These are phyloP conservation scores for Trigoniulus corallinus DNA, from an alignment of 1,140 invertebrate genomes.

Conservation along the genomic window DNA sequence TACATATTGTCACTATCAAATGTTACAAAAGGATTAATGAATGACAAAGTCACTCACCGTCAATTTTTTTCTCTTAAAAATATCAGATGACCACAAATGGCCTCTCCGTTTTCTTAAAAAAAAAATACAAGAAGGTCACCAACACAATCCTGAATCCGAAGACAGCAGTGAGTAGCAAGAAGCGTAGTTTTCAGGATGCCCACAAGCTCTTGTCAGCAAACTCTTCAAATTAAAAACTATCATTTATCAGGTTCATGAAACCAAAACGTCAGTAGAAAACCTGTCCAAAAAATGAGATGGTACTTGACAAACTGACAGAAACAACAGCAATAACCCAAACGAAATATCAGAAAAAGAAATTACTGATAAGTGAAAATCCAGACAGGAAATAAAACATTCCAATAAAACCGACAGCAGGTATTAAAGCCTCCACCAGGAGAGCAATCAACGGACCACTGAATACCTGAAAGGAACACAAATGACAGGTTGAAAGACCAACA, in stretches of 20 bases:
- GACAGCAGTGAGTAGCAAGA: no score
- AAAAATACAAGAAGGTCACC: no score
- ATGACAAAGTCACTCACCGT: no score
- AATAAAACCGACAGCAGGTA: not conserved
- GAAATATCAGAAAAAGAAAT: not conserved
- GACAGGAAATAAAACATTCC: slow-evolving; percentile 5
- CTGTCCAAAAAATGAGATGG: not conserved
- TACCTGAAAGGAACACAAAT: not conserved
- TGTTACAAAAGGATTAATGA: no score
- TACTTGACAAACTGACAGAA: not conserved
- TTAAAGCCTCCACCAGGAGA: not conserved
- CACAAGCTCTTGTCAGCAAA: not conserved
- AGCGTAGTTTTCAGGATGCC: not conserved
- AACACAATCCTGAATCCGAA: no score
- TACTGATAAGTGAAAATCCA: slow-evolving; percentile 1
- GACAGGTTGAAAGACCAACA: not conserved
- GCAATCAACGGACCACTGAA: slow-evolving; percentile 1
- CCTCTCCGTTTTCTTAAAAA: no score
- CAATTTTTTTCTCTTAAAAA: no score
- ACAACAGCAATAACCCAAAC: not conserved
- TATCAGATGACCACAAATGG: no score
- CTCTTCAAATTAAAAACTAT: not conserved
- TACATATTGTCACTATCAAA: not conserved
- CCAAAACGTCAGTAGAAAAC: not conserved
- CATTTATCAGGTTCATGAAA: not conserved